Base-by-base conservation (phyloP, 2,888 invertebrate genomes). In the Parnassius smintheus region DNA sequence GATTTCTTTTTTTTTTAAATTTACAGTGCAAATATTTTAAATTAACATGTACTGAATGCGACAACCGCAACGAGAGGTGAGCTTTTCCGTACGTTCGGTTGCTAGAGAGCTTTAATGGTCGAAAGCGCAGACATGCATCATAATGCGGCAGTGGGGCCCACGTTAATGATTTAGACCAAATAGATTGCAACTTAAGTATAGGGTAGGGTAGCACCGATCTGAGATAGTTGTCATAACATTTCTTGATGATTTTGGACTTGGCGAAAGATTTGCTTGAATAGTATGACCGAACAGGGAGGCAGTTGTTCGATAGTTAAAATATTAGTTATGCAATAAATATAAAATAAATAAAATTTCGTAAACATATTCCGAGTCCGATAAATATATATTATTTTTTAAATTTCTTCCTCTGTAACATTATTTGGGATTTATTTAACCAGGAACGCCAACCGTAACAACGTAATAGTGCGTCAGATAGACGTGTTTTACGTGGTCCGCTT, bases 11-110 rank as follows among this genome's bases (percentile, higher is more conserved):
- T 0, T 25, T 35, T 35, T 4, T 35, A 35, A 18, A 18, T 18
- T 35, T 35, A 4, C 35, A 7, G 4, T 2, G n/a, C 25, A n/a
- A 9, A 44, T 44, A 44, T 10, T 11, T 11, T 11, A 2, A 11
- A n/a, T 46, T 46, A 7, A 41, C 13, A 11, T 11, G 62, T 60
- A 42, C 66, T 68, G 9, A 85, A 82, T 65, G 55, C 67, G 3
- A 9, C 55, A 59, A 69, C 78, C 68, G 61, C 62, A 78, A 74
- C 76, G 72, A 66, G 79, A 78, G 45, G 56, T 3, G 59, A 22
- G 54, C 56, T 45, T 68, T 68, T 73, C 72, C 73, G 78, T 77
- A 79, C 76, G 13, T 61, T 60, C 61, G 55, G 57, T 59, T 62
- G 65, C 56, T 71, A 69, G 64, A 68, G 66, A 69, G 50, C 63